These are phyloP conservation scores for Aleiodes leptofemur DNA, from an alignment of 2,888 invertebrate genomes.

Conservation along the genomic window DNA sequence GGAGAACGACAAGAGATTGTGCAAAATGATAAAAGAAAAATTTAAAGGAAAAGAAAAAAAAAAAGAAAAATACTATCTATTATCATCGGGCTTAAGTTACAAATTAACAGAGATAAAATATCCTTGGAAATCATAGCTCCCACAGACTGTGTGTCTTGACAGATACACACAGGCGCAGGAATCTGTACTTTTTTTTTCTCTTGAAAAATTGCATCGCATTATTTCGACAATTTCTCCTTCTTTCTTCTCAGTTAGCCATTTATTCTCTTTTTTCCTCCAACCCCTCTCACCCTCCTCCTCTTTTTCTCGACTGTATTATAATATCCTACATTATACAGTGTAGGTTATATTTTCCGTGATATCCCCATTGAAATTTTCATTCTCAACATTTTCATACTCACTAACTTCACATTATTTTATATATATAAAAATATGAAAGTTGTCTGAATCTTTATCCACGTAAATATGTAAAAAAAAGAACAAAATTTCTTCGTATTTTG, in stretches of 20 bases:
- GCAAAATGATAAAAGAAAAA: background rate
- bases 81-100: conserved; percentile 28
- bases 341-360: too few species aligned
- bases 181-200: background rate
- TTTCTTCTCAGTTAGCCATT: background rate
- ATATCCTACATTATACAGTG: too few species aligned
- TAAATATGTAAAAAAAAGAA: too few species aligned
- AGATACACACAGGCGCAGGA: too few species aligned
- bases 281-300: background rate
- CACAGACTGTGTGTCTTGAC: background rate
- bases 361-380: too few species aligned
- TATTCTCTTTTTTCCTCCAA: background rate
- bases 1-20: background rate
- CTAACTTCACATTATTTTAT: too few species aligned
- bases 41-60: conserved; percentile 4
- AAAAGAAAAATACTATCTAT: conserved; percentile 20
- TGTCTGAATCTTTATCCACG: too few species aligned
- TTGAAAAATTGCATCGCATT: conserved; percentile 30
- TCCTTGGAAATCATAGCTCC: background rate
- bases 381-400: too few species aligned
- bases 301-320: background rate
- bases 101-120: conserved; percentile 23
- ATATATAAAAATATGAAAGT: too few species aligned
- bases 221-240: conserved; percentile 7
- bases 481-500: background rate